Conservation (phyloP, 2,113 vertebrate species). For the Dryoscopus gambensis region DNA sequence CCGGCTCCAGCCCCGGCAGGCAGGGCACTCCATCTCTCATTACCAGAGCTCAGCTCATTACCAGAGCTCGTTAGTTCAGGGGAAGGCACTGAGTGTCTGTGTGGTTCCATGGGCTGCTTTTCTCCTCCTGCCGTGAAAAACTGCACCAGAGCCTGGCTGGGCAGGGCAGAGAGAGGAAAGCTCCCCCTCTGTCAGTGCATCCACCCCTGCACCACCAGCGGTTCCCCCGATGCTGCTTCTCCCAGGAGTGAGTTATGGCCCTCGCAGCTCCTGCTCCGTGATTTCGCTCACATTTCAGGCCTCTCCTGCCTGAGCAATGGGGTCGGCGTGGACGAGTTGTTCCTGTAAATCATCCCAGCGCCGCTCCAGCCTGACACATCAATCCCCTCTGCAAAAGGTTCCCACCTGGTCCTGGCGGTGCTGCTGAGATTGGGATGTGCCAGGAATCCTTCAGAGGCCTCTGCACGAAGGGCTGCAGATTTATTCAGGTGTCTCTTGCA, state of each 20-base stretch:
- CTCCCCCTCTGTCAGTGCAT: not conserved
- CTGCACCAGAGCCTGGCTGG: not conserved
- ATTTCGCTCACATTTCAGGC: slow-evolving; percentile 35
- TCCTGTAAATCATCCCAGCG: slow-evolving; percentile 41
- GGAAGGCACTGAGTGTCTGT: not conserved
- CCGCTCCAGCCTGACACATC: slow-evolving; percentile 33
- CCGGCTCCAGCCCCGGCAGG: not conserved
- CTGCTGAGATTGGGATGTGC: not conserved
- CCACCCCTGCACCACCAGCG: not conserved
- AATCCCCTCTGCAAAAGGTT: slow-evolving; percentile 31
- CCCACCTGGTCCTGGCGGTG: not conserved
- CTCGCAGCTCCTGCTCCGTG: slow-evolving; percentile 5
- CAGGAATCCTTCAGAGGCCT: not conserved
- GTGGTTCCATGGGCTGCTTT: not conserved
- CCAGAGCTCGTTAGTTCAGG: accelerated
- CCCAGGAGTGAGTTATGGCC: slow-evolving; percentile 26
- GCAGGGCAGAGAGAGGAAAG: not conserved
- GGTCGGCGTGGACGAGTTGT: not conserved
- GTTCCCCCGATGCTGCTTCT: not conserved
- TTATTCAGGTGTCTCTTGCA: not conserved
- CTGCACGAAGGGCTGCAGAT: not conserved
- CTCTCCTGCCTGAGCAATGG: slow-evolving; percentile 36
- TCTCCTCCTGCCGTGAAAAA: not conserved
- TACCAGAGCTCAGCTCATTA: not conserved
- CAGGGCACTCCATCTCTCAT: not conserved